These are phyloP conservation scores for Neolamprologus modestus DNA, from an alignment of 2,113 vertebrate species.

Conservation along the genomic window DNA sequence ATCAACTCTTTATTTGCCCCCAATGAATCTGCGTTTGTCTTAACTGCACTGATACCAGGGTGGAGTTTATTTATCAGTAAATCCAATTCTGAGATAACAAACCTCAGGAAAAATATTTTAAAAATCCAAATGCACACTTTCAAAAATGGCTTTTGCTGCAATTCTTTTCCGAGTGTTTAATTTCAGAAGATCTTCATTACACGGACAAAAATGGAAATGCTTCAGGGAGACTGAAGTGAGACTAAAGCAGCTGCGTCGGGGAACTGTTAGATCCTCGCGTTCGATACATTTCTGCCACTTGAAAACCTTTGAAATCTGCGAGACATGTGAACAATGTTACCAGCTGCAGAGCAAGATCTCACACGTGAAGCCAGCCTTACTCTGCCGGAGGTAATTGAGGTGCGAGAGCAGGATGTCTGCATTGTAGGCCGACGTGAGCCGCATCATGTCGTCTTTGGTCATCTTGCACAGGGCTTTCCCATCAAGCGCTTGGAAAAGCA, in stretches of 20 bases:
- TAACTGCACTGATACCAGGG: not conserved
- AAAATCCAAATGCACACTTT: not conserved
- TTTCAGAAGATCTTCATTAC: not conserved
- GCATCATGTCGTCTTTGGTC: constrained; percentile 79
- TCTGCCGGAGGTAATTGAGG: constrained; percentile 79
- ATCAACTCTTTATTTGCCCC: not conserved
- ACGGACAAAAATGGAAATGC: not conserved
- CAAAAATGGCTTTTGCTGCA: accelerated
- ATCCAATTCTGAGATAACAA: not conserved
- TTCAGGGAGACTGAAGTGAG: not conserved
- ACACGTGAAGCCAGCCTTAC: constrained; percentile 47
- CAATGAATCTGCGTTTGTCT: accelerated
- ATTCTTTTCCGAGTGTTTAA: accelerated
- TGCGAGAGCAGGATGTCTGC: constrained; percentile 80
- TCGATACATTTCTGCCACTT: not conserved
- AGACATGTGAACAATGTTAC: not conserved
- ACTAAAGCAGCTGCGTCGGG: not conserved
- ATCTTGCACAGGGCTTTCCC: constrained; percentile 80
- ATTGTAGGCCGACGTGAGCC: constrained; percentile 76
- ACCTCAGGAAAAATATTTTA: not conserved
- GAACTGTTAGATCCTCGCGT: not conserved
- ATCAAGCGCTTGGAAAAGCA: constrained; percentile 73
- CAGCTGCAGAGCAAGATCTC: not conserved
- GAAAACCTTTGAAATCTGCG: not conserved
- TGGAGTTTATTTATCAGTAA: not conserved